Evolutionary conservation across 2,797 vertebrate species (phyloP), one percentile per base, ranked within the genome.

Genomic region (Danionella dracula): DNA sequence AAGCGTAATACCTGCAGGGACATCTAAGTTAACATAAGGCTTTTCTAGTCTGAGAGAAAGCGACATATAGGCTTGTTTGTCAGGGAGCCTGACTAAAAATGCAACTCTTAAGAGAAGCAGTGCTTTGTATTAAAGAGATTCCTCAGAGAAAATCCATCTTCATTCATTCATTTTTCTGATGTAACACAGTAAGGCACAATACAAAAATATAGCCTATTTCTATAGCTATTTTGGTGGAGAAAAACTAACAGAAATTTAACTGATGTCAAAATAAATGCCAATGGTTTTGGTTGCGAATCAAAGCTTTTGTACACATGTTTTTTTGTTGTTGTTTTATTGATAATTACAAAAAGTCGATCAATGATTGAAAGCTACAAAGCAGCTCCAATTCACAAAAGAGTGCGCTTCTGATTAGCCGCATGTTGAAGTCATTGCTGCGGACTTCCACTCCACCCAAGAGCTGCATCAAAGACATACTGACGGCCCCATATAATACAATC

Each of bases 401-500:
- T 23, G 46, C 63, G 66, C 35, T 38, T 74, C 66, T 68, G 77
- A 81, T 69, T 78, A 77, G 68, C 35, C 79, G 80, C 82, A 81
- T 71, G 78, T 76, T 81, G 75, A 78, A 82, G 74, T 68, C 75
- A 34, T 83, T 78, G 73, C 29, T 59, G 73, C 73, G 77, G 76
- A 83, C 77, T 76, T 76, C 59, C 74, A 63, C 50, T 32, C 45
- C 46, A 42, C 82, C 70, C 62, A 76, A 70, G 71, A 57, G 66
- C 6, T 42, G 66, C 79, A 82, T 85, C 82, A 85, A 81, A 81
- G 82, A 67, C 77, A 82, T 4, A 74, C 68, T 85, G 85, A 86
- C 83, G 85, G 83, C 76, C 78, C 79, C 81, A 77, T 80, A 85
- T 83, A 85, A 86, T 81, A 80, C 78, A 84, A 85, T 83, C 78